Base-by-base conservation (phyloP, 2,797 vertebrate species). In the Valencia hispanica region DNA sequence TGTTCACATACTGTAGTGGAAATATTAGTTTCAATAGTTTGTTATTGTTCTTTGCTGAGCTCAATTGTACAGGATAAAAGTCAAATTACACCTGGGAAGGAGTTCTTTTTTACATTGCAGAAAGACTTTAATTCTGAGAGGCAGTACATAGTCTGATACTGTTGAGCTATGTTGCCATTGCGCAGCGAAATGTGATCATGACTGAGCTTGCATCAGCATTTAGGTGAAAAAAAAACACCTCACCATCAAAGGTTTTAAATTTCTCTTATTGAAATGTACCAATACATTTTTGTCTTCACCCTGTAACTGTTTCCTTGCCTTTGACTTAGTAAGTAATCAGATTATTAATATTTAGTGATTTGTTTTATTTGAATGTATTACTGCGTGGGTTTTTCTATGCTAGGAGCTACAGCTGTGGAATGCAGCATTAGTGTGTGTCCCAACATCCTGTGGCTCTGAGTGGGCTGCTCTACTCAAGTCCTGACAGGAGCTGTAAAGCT, bases 401-500 rank as follows among this genome's bases (percentile, higher is more conserved):
- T 68, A 59, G 73, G 72, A 71, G 78, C 74, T 75, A 11, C 55
- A 83, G 71, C 83, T 78, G 83, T 77, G 88, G 88, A 87, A 88
- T 89, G 87, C 27, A 55, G 77, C 72, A 36, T 66, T 72, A 72
- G 79, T 79, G 73, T 63, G 73, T 79, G 78, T 80, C 78, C 73
- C 68, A 48, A 66, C 77, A 65, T 61, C 72, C 76, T 55, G 77
- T 68, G 76, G 68, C 59, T 71, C 43, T 63, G 79, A 74, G 84
- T 74, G 78, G 39, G 76, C 11, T 84, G 73, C 76, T 80, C 74
- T 41, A 74, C 77, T 89, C 90, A 84, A 63, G 91, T 91, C 85
- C 75, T 27, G 68, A 89, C 91, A 88, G 79, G 90, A 88, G 74
- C 9, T 75, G 78, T 65, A 77, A 63, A 73, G 68, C 14, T 0